Percentiles rank a stretch among this genome's conserved stretches.
Evolutionary conservation across 2,797 vertebrate species (phyloP).

Genomic region (Sphaeramia orbicularis): DNA sequence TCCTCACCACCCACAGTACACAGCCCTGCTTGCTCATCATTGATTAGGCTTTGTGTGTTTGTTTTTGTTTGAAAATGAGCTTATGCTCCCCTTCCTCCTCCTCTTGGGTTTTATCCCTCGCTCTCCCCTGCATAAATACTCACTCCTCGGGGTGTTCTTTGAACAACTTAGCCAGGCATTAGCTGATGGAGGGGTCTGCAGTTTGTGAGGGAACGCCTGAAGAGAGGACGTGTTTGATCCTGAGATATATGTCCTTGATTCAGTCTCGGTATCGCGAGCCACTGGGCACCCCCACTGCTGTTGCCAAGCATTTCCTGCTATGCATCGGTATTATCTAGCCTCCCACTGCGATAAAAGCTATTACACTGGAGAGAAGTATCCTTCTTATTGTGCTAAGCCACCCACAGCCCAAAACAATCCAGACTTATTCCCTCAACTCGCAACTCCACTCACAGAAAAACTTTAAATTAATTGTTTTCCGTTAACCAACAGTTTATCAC

Average conservation of each 20-base stretch:
- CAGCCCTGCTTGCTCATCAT: slow-evolving; percentile 69
- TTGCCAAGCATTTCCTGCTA: slow-evolving; percentile 65
- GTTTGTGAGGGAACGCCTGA: slow-evolving; percentile 69
- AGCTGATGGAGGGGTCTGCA: slow-evolving; percentile 58
- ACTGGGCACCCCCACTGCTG: slow-evolving; percentile 44
- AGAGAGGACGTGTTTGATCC: slow-evolving; percentile 80
- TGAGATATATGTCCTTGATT: slow-evolving; percentile 80
- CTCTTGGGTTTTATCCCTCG: slow-evolving; percentile 50
- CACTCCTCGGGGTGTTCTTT: slow-evolving; percentile 73
- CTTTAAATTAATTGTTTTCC: slow-evolving; percentile 19
- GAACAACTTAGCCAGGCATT: slow-evolving; percentile 81
- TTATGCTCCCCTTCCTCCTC: slow-evolving; percentile 50
- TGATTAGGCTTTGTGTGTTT: slow-evolving; percentile 76
- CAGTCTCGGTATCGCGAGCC: slow-evolving; percentile 59
- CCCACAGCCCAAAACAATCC: slow-evolving; percentile 48
- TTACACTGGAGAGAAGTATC: slow-evolving; percentile 60
- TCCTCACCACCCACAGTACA: slow-evolving; percentile 56
- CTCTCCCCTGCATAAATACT: slow-evolving; percentile 64
- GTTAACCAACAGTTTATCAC: slow-evolving; percentile 27
- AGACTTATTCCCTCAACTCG: slow-evolving; percentile 34
- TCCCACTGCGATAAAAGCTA: slow-evolving; percentile 78
- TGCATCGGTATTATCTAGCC: slow-evolving; percentile 65
- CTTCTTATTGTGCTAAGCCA: slow-evolving; percentile 59
- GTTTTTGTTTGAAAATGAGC: slow-evolving; percentile 76
- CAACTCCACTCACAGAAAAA: neutral